Conservation (phyloP, 2,888 invertebrate genomes). For the Drosophila picticornis region DNA sequence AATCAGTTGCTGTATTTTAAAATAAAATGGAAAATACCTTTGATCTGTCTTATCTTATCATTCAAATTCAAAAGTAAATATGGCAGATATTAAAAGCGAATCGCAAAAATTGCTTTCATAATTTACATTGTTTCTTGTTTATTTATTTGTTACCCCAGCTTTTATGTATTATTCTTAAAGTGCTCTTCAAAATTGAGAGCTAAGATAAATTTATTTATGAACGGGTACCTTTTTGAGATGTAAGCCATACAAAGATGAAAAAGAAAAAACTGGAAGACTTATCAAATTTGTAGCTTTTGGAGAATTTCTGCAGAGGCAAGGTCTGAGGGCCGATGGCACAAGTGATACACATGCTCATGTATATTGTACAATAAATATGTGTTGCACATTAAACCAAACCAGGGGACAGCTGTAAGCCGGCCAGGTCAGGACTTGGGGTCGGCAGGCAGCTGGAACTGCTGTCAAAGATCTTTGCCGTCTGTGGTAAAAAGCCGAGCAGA, state of each 20-base stretch:
- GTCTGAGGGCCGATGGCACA: constrained; percentile 7
- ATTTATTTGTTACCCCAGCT: constrained; percentile 4
- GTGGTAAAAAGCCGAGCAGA: constrained; percentile 12
- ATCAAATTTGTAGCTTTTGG: constrained; percentile 35
- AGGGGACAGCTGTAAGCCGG: constrained; percentile 30
- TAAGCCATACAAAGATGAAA: constrained; percentile 6
- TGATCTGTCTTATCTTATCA: too few species aligned
- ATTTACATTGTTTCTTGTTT: constrained; percentile 1
- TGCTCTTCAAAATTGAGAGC: not conserved
- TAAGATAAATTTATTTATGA: constrained; percentile 17
- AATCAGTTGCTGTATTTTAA: not conserved
- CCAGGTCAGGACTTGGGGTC: constrained; percentile 34
- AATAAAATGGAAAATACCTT: not conserved
- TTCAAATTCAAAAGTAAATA: not conserved
- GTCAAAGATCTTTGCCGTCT: constrained; percentile 26
- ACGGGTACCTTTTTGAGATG: constrained; percentile 12
- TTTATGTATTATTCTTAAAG: not conserved
- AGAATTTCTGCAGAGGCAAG: constrained; percentile 16
- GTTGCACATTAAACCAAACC: constrained; percentile 42
- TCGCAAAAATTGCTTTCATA: not conserved
- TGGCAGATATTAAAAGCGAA: not conserved
- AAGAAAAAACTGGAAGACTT: constrained; percentile 24
- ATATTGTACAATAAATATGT: constrained; percentile 67
- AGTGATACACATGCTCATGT: constrained; percentile 49
- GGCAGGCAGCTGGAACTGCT: constrained; percentile 23